Evolutionary conservation across 2,888 invertebrate genomes (phyloP).

Genomic region (Athalia rosae): DNA sequence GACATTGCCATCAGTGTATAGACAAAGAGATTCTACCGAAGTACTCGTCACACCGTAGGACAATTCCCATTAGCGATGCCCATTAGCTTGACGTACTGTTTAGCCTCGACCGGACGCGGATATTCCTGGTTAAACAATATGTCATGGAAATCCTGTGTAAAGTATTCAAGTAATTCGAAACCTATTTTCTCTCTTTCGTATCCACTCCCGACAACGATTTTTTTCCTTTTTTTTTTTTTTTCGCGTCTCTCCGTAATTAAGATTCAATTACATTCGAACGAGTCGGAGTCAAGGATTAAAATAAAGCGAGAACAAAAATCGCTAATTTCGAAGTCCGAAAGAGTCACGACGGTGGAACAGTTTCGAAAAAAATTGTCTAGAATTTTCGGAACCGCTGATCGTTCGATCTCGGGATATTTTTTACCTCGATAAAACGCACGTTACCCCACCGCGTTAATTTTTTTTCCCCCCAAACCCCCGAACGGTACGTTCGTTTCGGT

Average conservation of each 20-base stretch:
- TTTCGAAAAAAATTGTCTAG: too few relatives aligned
- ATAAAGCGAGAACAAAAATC: too few relatives aligned
- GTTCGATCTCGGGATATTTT: too few relatives aligned
- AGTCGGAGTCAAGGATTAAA: too few relatives aligned
- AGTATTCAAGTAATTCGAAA: neutral
- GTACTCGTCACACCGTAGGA: conserved; percentile 1
- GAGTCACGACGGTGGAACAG: too few relatives aligned
- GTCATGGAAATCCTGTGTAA: conserved; percentile 14
- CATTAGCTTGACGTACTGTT: conserved; percentile 11
- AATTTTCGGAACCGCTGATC: too few relatives aligned
- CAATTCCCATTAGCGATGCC: conserved; percentile 28
- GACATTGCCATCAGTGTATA: conserved; percentile 70
- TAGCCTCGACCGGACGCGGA: conserved; percentile 25
- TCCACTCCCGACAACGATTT: too few relatives aligned
- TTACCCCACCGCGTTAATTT: neutral
- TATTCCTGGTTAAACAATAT: neutral
- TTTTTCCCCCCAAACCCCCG: neutral
- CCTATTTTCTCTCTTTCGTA: too few relatives aligned
- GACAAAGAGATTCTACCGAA: neutral
- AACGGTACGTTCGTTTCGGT: neutral
- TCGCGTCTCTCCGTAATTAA: too few relatives aligned
- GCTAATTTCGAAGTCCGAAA: too few relatives aligned
- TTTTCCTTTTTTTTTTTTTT: too few relatives aligned
- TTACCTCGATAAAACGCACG: neutral
- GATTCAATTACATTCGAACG: too few relatives aligned